Evolutionary conservation across 2,113 vertebrate species (phyloP), one percentile per base, ranked within the genome.

Genomic region (Poecile atricapillus): DNA sequence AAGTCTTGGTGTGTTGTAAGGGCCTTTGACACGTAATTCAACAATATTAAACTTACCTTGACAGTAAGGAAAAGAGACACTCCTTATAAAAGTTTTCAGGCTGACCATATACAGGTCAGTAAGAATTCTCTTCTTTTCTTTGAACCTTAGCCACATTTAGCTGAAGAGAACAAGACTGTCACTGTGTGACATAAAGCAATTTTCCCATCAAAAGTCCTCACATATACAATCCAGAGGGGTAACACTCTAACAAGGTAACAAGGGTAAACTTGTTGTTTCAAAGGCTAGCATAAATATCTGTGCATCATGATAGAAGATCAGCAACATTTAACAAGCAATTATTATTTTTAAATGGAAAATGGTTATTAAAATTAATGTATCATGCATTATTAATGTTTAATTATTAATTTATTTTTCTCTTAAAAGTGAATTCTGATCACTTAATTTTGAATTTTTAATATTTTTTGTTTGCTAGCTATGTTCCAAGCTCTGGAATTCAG

Each of bases 281-380:
- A 69, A 77, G 22, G 7, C 5, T 50, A 55, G 25, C 10, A 44
- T 33, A 77, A 82, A 53, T 43, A 60, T 13, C 28, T 55, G 31
- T 55, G 11, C n/a, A 63, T 50, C 13, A 3, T 20, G 13, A 18
- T 6, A 63, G 24, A 67, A 37, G 5, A 60, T 65, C 33, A 77
- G 10, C 6, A 87, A 13, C 28, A 60, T 15, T 67, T 81, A 83
- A 78, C 56, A 80, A 21, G 7, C 13, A 1, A 47, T 60, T 37
- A 47, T 56, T 60, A 49, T 63, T 74, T 63, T 37, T 2, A 82
- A 87, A 81, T n/a, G 7, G 5, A 16, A 89, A 78, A 68, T 23
- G 0, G 0, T 43, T 9, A 41, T 25, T 69, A 15, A 75, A 74
- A 44, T 49, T 4, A 43, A 20, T 15, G 5, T 39, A 30, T 30